Percentiles rank a stretch among this genome's conserved stretches.
phyloP scores from a whole-genome alignment of 2,797 vertebrate genomes.

The Liasis olivaceus region DNA sequence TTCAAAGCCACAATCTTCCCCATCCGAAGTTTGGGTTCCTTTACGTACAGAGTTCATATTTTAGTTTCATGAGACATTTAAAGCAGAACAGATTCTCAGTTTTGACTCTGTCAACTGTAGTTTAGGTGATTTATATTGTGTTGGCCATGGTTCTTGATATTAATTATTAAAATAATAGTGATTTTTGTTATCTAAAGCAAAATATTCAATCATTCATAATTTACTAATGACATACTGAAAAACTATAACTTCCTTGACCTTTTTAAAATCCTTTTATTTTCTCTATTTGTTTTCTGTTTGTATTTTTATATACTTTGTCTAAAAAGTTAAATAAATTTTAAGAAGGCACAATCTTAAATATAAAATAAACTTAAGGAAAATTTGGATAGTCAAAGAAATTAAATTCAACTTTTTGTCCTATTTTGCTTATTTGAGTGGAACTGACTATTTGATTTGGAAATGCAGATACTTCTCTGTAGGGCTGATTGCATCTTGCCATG shows the following conservation, averaged over 20 bases:
- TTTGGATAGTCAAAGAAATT: not conserved
- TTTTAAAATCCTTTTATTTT: not conserved
- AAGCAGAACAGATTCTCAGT: not conserved
- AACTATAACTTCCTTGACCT: not conserved
- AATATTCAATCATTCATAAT: not conserved
- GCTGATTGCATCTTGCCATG: too few relatives aligned
- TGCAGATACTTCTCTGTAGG: not conserved
- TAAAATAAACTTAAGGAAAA: not conserved
- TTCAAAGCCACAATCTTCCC: not conserved
- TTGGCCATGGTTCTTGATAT: not conserved
- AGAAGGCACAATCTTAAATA: not conserved
- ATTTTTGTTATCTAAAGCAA: not conserved
- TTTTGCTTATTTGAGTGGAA: not conserved
- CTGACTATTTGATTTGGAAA: not conserved
- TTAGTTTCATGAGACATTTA: not conserved
- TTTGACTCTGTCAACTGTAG: not conserved
- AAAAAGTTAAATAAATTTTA: not conserved
- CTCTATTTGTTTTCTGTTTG: not conserved
- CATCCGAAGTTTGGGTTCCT: not conserved
- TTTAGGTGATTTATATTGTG: not conserved
- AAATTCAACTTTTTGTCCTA: too few relatives aligned
- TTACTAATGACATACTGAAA: not conserved
- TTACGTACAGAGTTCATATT: not conserved
- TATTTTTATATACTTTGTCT: not conserved
- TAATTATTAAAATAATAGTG: not conserved